Evolutionary conservation across 2,888 invertebrate species (phyloP).

Genomic region (Epinotia bilunana): DNA sequence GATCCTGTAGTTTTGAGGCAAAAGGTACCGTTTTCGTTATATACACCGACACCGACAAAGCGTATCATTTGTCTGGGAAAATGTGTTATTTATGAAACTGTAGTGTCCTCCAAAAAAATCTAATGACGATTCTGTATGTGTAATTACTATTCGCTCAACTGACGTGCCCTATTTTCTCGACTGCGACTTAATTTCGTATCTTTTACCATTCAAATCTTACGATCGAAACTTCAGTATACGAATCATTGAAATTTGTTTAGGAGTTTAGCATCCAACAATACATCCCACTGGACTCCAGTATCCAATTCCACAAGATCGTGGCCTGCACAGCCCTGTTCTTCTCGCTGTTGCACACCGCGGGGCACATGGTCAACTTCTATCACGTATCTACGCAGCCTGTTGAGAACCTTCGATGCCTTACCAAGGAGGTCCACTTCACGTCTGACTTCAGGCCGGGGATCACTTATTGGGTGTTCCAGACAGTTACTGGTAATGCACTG

Average conservation of each 20-base stretch:
- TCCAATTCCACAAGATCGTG: conserved; percentile 98
- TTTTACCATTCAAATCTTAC: too few species aligned
- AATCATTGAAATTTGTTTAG: conserved; percentile 51
- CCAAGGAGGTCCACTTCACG: conserved; percentile 96
- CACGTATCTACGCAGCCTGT: conserved; percentile 98
- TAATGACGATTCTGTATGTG: too few species aligned
- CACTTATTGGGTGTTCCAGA: conserved; percentile 97
- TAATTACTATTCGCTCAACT: too few species aligned
- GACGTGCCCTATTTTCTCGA: too few species aligned
- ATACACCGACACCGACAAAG: too few species aligned
- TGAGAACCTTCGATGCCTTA: conserved; percentile 95
- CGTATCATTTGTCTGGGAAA: too few species aligned
- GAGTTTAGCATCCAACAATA: conserved; percentile 97
- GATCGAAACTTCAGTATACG: too few species aligned
- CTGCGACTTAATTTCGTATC: too few species aligned
- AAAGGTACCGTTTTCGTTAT: too few species aligned
- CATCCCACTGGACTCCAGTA: conserved; percentile 96
- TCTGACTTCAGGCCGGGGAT: conserved; percentile 98
- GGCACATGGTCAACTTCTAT: conserved; percentile 98
- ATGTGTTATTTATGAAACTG: too few species aligned
- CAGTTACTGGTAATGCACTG: conserved; percentile 90
- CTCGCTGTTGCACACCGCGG: conserved; percentile 95
- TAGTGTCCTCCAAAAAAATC: too few species aligned
- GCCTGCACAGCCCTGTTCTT: conserved; percentile 98
- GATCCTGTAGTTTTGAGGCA: too few species aligned